Percentiles rank a stretch among this genome's conserved stretches.
Conservation (phyloP, 2,888 invertebrate genomes). For the Allacma fusca region DNA sequence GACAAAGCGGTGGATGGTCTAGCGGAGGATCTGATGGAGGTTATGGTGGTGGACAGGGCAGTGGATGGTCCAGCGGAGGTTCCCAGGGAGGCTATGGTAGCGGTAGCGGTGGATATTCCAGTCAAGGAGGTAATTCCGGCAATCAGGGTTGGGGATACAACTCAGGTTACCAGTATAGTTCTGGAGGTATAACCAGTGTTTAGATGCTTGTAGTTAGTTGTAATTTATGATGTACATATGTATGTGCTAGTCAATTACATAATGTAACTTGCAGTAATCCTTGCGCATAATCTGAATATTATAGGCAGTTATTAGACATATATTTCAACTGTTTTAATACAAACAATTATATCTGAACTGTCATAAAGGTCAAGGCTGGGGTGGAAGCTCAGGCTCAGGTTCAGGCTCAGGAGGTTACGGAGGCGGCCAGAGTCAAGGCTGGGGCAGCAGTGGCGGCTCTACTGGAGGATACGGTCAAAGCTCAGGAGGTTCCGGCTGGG, state of each 20-base stretch:
- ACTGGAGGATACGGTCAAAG: neutral
- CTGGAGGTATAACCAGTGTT: constrained; percentile 16
- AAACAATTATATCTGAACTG: too few relatives aligned
- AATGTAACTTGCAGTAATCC: too few relatives aligned
- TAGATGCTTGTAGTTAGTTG: neutral
- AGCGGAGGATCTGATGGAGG: too few relatives aligned
- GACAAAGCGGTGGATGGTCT: neutral
- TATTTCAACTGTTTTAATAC: neutral
- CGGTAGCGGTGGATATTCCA: neutral
- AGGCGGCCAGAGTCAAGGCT: neutral
- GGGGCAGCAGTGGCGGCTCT: neutral
- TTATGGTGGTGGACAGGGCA: neutral
- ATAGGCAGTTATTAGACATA: too few relatives aligned
- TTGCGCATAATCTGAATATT: too few relatives aligned
- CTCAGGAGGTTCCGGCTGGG: too few relatives aligned
- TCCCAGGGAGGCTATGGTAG: neutral
- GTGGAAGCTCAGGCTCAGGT: too few relatives aligned
- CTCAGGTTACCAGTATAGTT: neutral
- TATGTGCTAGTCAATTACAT: too few relatives aligned
- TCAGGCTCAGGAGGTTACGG: neutral
- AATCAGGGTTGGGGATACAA: constrained; percentile 2
- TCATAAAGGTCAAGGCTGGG: constrained; percentile 2
- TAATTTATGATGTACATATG: neutral
- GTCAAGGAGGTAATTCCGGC: neutral
- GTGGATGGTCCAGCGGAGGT: neutral